phyloP scores from a whole-genome alignment of 2,888 invertebrate species.

The Ceriagrion tenellum region DNA sequence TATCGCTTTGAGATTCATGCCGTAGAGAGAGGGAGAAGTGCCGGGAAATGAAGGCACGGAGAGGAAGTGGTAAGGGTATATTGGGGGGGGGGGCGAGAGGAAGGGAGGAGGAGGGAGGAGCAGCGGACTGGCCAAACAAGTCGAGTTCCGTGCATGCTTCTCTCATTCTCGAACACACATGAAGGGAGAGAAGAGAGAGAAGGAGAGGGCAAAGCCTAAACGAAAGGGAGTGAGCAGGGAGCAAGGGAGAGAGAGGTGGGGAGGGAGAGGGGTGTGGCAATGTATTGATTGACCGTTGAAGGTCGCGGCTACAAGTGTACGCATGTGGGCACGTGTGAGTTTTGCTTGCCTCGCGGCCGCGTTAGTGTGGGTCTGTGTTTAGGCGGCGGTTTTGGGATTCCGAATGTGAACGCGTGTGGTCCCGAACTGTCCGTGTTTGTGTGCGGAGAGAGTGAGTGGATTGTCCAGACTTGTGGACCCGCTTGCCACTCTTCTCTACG shows the following conservation, averaged over 20 bases:
- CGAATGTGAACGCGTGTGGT: background rate
- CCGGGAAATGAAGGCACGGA: no score
- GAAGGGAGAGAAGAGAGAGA: no score
- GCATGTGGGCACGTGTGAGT: background rate
- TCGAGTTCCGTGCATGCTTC: no score
- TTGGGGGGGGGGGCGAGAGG: background rate
- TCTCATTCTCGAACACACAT: no score
- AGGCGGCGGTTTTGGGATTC: background rate
- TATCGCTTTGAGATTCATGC: no score
- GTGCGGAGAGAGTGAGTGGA: background rate
- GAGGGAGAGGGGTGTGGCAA: background rate
- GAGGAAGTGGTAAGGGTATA: background rate
- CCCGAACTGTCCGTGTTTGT: background rate
- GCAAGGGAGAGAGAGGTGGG: background rate
- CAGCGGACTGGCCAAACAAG: no score
- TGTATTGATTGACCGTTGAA: constrained; percentile 55
- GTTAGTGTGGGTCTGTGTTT: background rate
- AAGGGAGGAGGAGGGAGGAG: background rate
- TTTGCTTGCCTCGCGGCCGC: background rate
- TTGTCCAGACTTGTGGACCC: no score
- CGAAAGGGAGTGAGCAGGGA: background rate
- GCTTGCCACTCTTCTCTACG: no score
- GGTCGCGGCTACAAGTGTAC: constrained; percentile 36
- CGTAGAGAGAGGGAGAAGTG: no score
- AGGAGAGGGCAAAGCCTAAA: background rate